phyloP scores from a whole-genome alignment of 2,113 vertebrate species.

The Nycticorax nycticorax region DNA sequence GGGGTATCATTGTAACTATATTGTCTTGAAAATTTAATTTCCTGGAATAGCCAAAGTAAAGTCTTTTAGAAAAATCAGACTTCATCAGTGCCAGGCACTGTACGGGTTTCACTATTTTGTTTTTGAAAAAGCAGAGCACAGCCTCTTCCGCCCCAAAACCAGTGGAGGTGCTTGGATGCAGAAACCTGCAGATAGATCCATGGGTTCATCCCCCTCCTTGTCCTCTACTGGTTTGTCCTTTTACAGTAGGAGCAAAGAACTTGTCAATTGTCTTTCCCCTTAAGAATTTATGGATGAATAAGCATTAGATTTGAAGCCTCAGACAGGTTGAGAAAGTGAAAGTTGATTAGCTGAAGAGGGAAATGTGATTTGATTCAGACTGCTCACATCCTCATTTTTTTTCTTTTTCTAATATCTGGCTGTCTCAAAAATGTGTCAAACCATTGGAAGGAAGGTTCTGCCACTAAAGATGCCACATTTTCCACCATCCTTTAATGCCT shows the following conservation, averaged over 20 bases:
- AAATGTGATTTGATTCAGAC: neutral
- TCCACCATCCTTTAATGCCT: neutral
- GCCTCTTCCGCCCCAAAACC: neutral
- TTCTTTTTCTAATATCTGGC: neutral
- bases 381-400: neutral
- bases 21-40: conserved; percentile 27
- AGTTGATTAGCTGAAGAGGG: neutral
- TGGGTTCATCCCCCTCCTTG: neutral
- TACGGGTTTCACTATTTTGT: neutral
- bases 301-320: neutral
- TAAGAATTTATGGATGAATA: neutral
- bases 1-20: neutral
- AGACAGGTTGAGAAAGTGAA: neutral
- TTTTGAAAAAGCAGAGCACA: conserved; percentile 46
- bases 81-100: neutral
- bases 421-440: neutral
- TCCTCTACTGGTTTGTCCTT: neutral
- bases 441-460: neutral
- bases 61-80: neutral
- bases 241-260: neutral
- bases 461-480: neutral
- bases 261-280: neutral
- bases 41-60: neutral
- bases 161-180: neutral
- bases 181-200: neutral